Base-by-base conservation (phyloP, 2,888 invertebrate genomes). In the Drosophila gaucha region DNA sequence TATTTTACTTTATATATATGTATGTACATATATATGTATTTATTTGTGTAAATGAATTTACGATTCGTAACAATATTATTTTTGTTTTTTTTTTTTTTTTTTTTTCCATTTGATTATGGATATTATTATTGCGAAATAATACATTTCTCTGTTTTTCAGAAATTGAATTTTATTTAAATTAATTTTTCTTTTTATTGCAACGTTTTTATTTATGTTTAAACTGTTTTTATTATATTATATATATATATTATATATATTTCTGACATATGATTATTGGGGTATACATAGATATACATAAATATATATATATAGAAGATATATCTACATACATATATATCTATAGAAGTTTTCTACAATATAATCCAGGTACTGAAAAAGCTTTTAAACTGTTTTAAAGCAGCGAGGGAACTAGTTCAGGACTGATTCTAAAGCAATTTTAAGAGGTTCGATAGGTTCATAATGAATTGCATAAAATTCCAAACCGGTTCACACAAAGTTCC, bases 91-190 rank as follows among this genome's bases (percentile, higher is more conserved):
- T 28, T 3, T 28, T 26, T 26, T 26, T 28, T 28, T 57, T 58
- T 58, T 16, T 22, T 58, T 58, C 10, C 16, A 35, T 36, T 35
- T 59, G 43, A 44, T 59, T 59, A 24, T 30, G 1, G n/a, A 30
- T 59, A 30, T 20, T 14, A 44, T 20, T 26, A 36, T 38, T 44
- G 36, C 24, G 12, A 14, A 38, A 36, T 18, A 44, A 58, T 59
- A 5, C 24, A 44, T 44, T 58, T 20, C 6, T 14, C 18, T 26
- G 30, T 20, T 12, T 14, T 43, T 36, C 41, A 9, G 14, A 2
- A 30, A 51, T 26, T 20, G 28, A 24, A 18, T 36, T 28, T 38
- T n/a, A 28, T 16, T 8, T 44, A 10, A 10, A 31, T 8, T 14
- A n/a, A 39, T 10, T 4, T 6, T 35, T 26, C 1, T 16, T 18